Conservation (phyloP, 1,140 invertebrate genomes). For the Maniola jurtina region DNA sequence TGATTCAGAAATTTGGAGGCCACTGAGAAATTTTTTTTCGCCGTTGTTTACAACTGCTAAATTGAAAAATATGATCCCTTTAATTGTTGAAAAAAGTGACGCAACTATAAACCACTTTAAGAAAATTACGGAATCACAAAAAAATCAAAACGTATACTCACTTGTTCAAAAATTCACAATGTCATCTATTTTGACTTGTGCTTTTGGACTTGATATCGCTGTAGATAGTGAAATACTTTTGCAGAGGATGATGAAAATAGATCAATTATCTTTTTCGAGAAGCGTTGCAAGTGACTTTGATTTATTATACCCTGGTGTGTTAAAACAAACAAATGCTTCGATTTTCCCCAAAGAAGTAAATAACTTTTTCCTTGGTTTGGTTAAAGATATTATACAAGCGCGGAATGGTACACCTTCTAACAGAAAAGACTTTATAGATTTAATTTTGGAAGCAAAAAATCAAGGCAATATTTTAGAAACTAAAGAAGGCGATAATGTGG, state of each 20-base stretch:
- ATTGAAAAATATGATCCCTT: conserved; percentile 76
- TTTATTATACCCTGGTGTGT: neutral
- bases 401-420: conserved; percentile 6
- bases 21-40: neutral
- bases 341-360: neutral
- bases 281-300: neutral
- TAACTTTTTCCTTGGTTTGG: neutral
- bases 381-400: neutral
- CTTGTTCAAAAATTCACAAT: conserved; percentile 11
- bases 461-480: conserved; percentile 3
- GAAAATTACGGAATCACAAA: neutral
- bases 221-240: neutral
- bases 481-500: no score
- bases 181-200: conserved; percentile 15
- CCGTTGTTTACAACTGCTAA: conserved; percentile 68
- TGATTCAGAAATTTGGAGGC: conserved; percentile 76
- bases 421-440: conserved; percentile 20
- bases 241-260: neutral
- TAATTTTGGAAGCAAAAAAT: conserved; percentile 13
- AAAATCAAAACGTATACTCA: neutral
- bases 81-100: conserved; percentile 46
- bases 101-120: conserved; percentile 50
- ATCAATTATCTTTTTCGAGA: neutral
- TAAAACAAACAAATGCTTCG: neutral
- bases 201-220: conserved; percentile 21